These are phyloP conservation scores for Colletes collaris DNA, from an alignment of 2,888 invertebrate species.

Conservation along the genomic window DNA sequence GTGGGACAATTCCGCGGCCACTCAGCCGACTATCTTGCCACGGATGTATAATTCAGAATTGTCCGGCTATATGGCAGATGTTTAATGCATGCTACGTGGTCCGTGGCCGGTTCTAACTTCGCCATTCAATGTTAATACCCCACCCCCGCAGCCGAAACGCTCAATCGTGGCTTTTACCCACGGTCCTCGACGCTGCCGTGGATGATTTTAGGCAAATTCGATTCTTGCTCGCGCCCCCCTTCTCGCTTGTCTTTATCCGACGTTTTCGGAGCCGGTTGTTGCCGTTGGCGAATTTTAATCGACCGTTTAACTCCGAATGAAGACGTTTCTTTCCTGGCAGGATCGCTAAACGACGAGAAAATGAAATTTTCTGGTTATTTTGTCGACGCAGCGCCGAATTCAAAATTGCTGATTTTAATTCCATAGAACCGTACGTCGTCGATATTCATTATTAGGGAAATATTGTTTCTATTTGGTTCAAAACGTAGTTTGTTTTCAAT, in stretches of 20 bases:
- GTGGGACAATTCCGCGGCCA: conserved; percentile 75
- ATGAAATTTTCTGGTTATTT: too few relatives aligned
- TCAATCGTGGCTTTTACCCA: conserved; percentile 60
- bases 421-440: too few relatives aligned
- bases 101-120: conserved; percentile 58
- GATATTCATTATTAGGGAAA: conserved; percentile 4
- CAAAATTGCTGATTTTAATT: too few relatives aligned
- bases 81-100: conserved; percentile 78
- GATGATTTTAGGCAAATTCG: conserved; percentile 68
- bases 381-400: too few relatives aligned
- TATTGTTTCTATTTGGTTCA: background rate
- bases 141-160: conserved; percentile 58
- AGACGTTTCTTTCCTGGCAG: background rate
- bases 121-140: conserved; percentile 80
- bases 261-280: conserved; percentile 27
- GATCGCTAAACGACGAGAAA: background rate
- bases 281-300: conserved; percentile 33
- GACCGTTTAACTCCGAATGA: conserved; percentile 13
- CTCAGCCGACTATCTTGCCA: conserved; percentile 72
- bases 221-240: conserved; percentile 36
- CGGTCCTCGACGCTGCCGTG: conserved; percentile 40
- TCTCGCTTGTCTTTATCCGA: conserved; percentile 18
- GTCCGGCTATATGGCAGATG: conserved; percentile 77
- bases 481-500: conserved; percentile 1
- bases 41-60: conserved; percentile 81